These are phyloP conservation scores for Thaumatotibia leucotreta DNA, from an alignment of 1,140 invertebrate genomes.

Conservation along the genomic window DNA sequence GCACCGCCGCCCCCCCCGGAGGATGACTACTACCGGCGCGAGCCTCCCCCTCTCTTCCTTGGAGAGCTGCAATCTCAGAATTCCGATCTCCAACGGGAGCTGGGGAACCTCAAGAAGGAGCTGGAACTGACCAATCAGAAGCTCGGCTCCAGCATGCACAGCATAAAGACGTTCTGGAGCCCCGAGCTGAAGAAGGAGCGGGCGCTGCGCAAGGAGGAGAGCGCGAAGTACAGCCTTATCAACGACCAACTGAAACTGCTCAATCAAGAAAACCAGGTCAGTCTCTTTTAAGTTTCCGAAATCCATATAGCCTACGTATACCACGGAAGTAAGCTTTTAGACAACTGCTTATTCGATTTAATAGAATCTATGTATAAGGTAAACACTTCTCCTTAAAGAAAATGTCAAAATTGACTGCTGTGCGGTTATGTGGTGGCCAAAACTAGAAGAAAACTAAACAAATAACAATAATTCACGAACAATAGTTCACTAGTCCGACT, in stretches of 20 bases:
- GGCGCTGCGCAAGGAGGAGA: conserved; percentile 97
- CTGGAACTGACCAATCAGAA: conserved; percentile 98
- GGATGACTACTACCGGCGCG: conserved; percentile 64
- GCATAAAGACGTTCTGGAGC: conserved; percentile 99
- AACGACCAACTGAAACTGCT: conserved; percentile 98
- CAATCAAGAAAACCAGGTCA: conserved; percentile 98
- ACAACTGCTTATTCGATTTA: no score
- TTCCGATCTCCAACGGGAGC: conserved; percentile 95
- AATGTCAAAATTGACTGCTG: no score
- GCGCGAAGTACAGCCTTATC: conserved; percentile 96
- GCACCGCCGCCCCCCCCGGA: conserved; percentile 64
- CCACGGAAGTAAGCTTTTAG: background rate
- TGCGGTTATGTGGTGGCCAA: no score
- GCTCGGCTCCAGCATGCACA: conserved; percentile 98
- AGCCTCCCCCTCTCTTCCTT: conserved; percentile 80
- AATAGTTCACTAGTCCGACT: no score
- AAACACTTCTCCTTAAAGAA: no score
- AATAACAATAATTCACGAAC: no score
- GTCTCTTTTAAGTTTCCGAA: conserved; percentile 20
- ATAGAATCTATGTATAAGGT: no score
- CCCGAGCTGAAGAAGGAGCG: conserved; percentile 99
- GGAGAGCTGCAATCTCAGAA: conserved; percentile 97
- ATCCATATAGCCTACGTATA: background rate
- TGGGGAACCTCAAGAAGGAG: conserved; percentile 97
- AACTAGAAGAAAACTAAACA: no score